Evolutionary conservation across 2,888 invertebrate genomes (phyloP).

Genomic region (Malthinus flaveolus): DNA sequence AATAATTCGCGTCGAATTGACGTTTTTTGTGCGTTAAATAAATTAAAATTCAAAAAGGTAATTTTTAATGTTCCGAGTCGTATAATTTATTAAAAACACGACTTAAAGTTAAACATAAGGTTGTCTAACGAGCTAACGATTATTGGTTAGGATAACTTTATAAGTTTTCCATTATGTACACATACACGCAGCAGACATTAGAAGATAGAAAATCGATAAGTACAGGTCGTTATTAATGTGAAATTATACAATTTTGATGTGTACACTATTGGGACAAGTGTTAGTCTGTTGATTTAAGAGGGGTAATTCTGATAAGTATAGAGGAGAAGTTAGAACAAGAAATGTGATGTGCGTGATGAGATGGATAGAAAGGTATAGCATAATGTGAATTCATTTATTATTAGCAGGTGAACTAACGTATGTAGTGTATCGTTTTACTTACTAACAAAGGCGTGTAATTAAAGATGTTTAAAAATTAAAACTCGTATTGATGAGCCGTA

Average conservation of each 20-base stretch:
- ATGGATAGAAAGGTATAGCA: slow-evolving; percentile 21
- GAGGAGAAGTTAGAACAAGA: slow-evolving; percentile 26
- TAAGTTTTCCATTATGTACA: slow-evolving; percentile 29
- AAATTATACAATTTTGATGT: slow-evolving; percentile 40
- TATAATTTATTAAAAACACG: slow-evolving; percentile 6
- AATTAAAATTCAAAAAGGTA: no score
- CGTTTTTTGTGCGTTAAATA: no score
- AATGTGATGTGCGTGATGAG: slow-evolving; percentile 31
- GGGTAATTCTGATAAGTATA: slow-evolving; percentile 35
- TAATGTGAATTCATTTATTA: slow-evolving; percentile 30
- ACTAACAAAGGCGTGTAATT: slow-evolving; percentile 26
- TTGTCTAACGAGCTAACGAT: slow-evolving; percentile 18
- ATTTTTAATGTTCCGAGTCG: neutral
- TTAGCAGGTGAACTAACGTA: slow-evolving; percentile 31
- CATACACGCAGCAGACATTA: slow-evolving; percentile 34
- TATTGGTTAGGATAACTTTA: slow-evolving; percentile 23
- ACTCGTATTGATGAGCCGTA: slow-evolving; percentile 23
- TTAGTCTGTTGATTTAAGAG: slow-evolving; percentile 36
- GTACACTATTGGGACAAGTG: slow-evolving; percentile 36
- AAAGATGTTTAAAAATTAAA: slow-evolving; percentile 32
- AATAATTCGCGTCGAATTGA: no score
- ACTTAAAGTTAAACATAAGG: slow-evolving; percentile 7
- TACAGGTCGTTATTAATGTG: slow-evolving; percentile 35
- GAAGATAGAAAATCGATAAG: slow-evolving; percentile 36
- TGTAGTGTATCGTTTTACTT: slow-evolving; percentile 22